phyloP scores from a whole-genome alignment of 2,888 invertebrate genomes.

The Ceriagrion tenellum region DNA sequence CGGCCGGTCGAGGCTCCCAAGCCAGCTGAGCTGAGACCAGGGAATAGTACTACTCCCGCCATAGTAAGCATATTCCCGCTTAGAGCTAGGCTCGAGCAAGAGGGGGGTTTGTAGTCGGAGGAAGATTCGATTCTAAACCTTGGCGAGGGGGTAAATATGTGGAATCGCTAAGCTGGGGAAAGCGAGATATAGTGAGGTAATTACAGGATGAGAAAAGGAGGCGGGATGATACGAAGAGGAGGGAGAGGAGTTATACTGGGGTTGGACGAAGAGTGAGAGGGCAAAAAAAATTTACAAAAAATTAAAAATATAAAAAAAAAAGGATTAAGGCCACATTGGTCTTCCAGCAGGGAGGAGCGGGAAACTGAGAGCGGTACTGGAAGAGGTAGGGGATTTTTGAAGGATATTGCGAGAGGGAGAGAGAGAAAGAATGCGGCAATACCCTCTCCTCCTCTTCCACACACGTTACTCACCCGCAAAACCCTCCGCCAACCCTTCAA shows the following conservation, averaged over 20 bases:
- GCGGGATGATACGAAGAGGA: too few relatives aligned
- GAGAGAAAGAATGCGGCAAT: constrained; percentile 46
- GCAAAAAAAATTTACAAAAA: neutral
- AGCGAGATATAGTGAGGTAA: neutral
- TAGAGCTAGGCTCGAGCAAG: neutral
- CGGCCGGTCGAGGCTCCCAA: neutral
- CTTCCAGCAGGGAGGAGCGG: neutral
- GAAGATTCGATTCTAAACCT: neutral
- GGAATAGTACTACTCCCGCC: constrained; percentile 3
- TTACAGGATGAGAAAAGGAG: neutral
- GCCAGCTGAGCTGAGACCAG: neutral
- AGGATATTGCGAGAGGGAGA: neutral
- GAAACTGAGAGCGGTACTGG: neutral
- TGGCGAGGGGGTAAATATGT: neutral
- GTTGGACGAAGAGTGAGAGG: neutral
- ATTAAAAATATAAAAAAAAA: neutral
- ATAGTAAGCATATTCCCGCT: neutral
- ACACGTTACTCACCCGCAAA: neutral
- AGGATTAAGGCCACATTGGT: constrained; percentile 23
- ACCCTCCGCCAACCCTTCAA: neutral
- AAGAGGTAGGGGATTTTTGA: neutral
- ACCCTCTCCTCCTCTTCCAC: neutral
- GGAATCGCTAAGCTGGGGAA: neutral
- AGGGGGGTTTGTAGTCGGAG: neutral
- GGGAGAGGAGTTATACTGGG: neutral